These are phyloP conservation scores for Streblospio benedicti DNA, from an alignment of 1,140 invertebrate genomes.

Conservation along the genomic window DNA sequence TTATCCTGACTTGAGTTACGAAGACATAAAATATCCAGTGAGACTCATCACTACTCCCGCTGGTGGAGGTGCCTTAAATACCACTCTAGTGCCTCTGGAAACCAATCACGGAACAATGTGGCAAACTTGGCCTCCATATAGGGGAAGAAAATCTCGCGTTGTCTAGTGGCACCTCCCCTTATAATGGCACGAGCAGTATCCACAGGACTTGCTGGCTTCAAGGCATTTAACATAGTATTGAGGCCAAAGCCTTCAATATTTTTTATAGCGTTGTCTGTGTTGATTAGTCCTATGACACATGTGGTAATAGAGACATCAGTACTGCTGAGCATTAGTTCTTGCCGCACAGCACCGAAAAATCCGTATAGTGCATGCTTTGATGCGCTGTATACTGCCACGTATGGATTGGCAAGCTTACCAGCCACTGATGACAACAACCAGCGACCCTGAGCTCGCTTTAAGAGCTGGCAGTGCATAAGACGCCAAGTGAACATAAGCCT, in stretches of 20 bases:
- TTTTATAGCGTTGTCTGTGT: neutral
- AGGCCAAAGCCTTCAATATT: neutral
- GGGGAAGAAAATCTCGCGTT: neutral
- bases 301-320: constrained; percentile 36
- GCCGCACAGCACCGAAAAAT: constrained; percentile 34
- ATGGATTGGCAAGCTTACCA: constrained; percentile 29
- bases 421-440: constrained; percentile 37
- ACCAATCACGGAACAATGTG: neutral
- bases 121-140: neutral
- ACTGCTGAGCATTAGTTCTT: constrained; percentile 26
- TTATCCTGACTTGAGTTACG: too few species aligned
- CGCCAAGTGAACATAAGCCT: constrained; percentile 37
- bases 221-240: neutral
- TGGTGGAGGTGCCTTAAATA: neutral
- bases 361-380: constrained; percentile 41
- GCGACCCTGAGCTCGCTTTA: constrained; percentile 24
- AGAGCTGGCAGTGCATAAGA: constrained; percentile 33
- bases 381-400: constrained; percentile 29
- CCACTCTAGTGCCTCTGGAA: neutral
- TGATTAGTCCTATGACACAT: constrained; percentile 33
- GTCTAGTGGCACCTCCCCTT: neutral
- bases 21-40: too few species aligned
- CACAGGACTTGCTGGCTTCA: neutral
- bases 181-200: neutral
- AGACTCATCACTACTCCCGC: too few species aligned